These are phyloP conservation scores for Rotaria socialis DNA, from an alignment of 2,888 invertebrate species.

Conservation along the genomic window DNA sequence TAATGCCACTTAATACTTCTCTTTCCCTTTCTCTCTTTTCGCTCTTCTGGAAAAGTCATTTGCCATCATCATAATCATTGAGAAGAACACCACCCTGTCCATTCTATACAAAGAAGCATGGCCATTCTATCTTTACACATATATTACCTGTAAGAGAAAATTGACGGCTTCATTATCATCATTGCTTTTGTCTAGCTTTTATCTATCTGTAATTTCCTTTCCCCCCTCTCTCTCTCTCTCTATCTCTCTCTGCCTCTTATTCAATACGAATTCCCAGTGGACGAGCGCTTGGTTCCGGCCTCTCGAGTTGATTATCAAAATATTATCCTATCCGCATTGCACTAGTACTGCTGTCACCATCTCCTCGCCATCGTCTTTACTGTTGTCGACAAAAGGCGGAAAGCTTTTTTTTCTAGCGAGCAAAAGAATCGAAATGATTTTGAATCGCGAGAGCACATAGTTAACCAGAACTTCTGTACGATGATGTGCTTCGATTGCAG, in stretches of 20 bases:
- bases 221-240: background rate
- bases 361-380: background rate
- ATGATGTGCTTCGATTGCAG: background rate
- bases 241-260: background rate
- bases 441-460: background rate
- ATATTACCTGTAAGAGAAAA: background rate
- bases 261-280: background rate
- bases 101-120: background rate
- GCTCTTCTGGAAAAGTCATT: conserved; percentile 5
- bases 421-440: background rate
- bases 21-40: background rate
- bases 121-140: background rate
- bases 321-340: background rate
- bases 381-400: background rate
- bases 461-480: background rate
- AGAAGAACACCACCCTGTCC: background rate
- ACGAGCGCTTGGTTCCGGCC: conserved; percentile 19
- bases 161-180: background rate
- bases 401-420: background rate
- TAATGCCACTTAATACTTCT: conserved; percentile 22
- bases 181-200: background rate
- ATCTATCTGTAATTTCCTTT: background rate
- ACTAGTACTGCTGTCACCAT: background rate
- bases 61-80: conserved; percentile 17
- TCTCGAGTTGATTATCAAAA: conserved; percentile 20